Conservation (phyloP, 2,888 invertebrate genomes). For the Hyppa rectilinea region DNA sequence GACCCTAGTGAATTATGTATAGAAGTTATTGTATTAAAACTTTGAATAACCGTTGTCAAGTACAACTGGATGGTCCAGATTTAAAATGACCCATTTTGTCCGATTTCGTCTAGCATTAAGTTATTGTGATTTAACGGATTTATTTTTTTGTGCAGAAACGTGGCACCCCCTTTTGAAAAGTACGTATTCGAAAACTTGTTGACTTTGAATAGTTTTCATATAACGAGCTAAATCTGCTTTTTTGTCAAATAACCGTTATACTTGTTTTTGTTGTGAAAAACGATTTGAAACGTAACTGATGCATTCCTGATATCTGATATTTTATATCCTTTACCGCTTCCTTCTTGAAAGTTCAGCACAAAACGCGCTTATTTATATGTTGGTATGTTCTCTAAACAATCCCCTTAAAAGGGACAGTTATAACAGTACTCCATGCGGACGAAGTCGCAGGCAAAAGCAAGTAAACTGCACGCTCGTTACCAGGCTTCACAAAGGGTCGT, state of each 20-base stretch:
- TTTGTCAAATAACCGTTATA: background rate
- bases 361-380: no score
- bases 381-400: no score
- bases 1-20: no score
- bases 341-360: no score
- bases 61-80: background rate
- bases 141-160: background rate
- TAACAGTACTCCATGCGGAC: no score
- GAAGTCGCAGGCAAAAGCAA: no score
- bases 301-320: background rate
- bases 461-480: no score
- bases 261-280: background rate
- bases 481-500: no score
- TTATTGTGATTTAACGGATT: background rate
- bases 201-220: background rate
- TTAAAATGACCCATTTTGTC: background rate
- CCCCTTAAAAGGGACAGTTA: no score
- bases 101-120: background rate
- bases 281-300: background rate
- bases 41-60: conserved; percentile 8
- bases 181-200: background rate
- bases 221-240: background rate
- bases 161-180: background rate
- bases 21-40: conserved; percentile 4
- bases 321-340: background rate